phyloP scores from a whole-genome alignment of 2,797 vertebrate species.

The Gastrophryne carolinensis region DNA sequence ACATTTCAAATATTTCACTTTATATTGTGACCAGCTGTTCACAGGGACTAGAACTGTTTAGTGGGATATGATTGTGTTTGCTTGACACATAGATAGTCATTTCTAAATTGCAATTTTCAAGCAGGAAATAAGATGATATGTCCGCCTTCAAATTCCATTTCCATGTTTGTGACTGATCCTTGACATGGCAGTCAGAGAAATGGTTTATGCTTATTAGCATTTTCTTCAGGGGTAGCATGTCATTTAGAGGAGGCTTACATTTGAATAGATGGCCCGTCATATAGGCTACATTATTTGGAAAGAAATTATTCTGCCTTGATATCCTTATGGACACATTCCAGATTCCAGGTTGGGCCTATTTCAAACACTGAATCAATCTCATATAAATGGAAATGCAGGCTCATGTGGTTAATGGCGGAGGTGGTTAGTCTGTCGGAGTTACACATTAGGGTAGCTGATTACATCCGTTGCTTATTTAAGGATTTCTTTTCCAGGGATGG shows the following conservation, averaged over 20 bases:
- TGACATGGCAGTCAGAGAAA: constrained; percentile 3
- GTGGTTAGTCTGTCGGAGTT: neutral
- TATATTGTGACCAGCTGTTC: neutral
- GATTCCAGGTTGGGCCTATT: constrained; percentile 9
- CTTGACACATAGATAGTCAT: constrained; percentile 1
- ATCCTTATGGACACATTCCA: constrained; percentile 5
- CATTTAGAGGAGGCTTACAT: constrained; percentile 11
- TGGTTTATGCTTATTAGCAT: constrained; percentile 20
- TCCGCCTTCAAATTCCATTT: constrained; percentile 16
- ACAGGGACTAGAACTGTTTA: too few relatives aligned
- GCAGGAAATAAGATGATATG: constrained; percentile 14
- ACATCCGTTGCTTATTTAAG: constrained; percentile 26
- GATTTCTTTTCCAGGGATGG: constrained; percentile 80
- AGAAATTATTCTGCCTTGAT: constrained; percentile 25
- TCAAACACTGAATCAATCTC: constrained; percentile 20
- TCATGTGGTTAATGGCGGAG: constrained; percentile 11
- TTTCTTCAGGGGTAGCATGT: neutral
- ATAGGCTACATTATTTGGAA: constrained; percentile 19
- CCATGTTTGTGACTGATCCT: constrained; percentile 7
- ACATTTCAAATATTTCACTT: neutral
- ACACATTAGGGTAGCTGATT: constrained; percentile 19
- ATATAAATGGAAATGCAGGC: constrained; percentile 49
- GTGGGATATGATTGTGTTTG: constrained; percentile 5
- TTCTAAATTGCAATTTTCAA: constrained; percentile 10
- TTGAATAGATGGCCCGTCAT: constrained; percentile 18